These are phyloP conservation scores for Parauchenoglanis punctatus DNA, from an alignment of 2,797 vertebrate genomes.

Conservation along the genomic window DNA sequence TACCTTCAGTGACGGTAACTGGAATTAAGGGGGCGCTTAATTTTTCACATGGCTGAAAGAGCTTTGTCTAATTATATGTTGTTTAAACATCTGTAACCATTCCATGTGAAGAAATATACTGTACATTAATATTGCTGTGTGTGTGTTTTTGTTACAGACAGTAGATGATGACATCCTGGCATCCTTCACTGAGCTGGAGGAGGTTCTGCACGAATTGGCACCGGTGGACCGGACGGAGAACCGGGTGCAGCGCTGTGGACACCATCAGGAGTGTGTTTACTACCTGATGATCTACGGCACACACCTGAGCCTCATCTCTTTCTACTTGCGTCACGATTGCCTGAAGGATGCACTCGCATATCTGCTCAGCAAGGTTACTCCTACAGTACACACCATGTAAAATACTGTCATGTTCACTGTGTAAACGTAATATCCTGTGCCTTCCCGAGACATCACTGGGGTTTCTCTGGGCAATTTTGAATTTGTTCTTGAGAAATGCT, in stretches of 20 bases:
- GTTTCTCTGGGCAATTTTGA: not conserved
- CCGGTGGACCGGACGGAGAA: slow-evolving; percentile 80
- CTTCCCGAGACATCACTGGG: not conserved
- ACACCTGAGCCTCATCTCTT: slow-evolving; percentile 88
- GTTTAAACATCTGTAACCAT: not conserved
- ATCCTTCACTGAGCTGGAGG: slow-evolving; percentile 87
- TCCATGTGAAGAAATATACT: not conserved
- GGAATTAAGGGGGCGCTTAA: not conserved
- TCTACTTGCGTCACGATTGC: slow-evolving; percentile 88
- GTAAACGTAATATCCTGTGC: not conserved
- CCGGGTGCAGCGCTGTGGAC: slow-evolving; percentile 72
- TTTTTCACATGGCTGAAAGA: not conserved
- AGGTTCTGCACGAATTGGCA: slow-evolving; percentile 72
- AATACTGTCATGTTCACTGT: not conserved
- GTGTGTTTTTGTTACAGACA: slow-evolving; percentile 54
- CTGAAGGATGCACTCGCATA: slow-evolving; percentile 87
- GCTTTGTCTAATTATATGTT: not conserved
- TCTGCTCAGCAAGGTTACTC: slow-evolving; percentile 84
- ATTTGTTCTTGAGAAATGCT: not conserved
- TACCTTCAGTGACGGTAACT: not conserved
- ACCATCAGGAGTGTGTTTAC: slow-evolving; percentile 91
- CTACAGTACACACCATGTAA: not conserved
- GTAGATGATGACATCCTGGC: slow-evolving; percentile 87
- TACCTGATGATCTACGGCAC: slow-evolving; percentile 91
- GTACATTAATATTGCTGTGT: not conserved